Base-by-base conservation (phyloP, 2,113 vertebrate species). In the Solea solea region DNA sequence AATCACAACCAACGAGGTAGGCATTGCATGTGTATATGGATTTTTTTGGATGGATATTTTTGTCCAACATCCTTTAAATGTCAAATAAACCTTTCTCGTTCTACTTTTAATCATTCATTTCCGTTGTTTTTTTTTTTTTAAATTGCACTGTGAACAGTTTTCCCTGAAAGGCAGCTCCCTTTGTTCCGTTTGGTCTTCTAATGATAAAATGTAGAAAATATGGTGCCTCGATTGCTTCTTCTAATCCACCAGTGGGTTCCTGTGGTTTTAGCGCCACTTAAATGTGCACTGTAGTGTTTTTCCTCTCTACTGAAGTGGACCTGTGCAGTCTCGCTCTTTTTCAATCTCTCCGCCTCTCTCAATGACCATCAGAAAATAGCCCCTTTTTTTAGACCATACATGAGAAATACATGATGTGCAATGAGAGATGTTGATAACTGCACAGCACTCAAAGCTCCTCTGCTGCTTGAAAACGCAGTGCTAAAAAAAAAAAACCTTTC, bases 391-490 rank as follows among this genome's bases (percentile, higher is more conserved):
- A 78, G 73, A 76, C 78, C 53, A 59, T 58, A 74, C 27, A 10
- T 80, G 72, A 84, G 72, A 81, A 66, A 14, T 21, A 3, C 56
- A 58, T 9, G 2, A 78, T 65, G 83, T 78, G 65, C 69, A 79
- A 85, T 86, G 82, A 81, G 80, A 71, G 83, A 64, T 64, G 56
- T 11, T 77, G 78, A 78, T 86, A 86, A 88, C 85, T 84, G 60
- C 66, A 74, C 69, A 78, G 82, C 85, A 83, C 85, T 89, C 76
- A 21, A 41, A 59, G 74, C 74, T 78, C 72, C 83, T 82, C 50
- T 57, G 40, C 64, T 68, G 76, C 67, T 57, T 79, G 82, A 69
- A 81, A 72, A 63, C 9, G 66, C 65, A 27, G 56, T 27, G 56
- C 50, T 67, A 62, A 76, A 39, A 80, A 81, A 44, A 44, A 7